These are phyloP conservation scores for Rotaria sp. DNA, from an alignment of 2,888 invertebrate genomes.

Conservation along the genomic window DNA sequence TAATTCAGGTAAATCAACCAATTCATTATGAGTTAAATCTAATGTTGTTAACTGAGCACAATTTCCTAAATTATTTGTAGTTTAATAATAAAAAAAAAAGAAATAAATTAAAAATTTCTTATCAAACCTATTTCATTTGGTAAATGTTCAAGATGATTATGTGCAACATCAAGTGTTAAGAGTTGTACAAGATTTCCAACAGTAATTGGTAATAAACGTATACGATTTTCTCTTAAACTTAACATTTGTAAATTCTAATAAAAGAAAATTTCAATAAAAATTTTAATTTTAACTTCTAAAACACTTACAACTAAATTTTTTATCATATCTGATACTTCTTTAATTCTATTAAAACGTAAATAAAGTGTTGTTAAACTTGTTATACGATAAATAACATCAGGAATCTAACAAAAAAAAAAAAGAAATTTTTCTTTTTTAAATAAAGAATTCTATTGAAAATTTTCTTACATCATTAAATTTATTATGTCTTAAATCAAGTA, in stretches of 20 bases:
- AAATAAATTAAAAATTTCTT: no score
- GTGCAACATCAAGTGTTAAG: conserved; percentile 91
- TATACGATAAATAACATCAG: conserved; percentile 86
- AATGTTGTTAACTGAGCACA: conserved; percentile 85
- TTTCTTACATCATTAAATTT: conserved; percentile 73
- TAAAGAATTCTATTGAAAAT: not conserved
- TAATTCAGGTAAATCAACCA: conserved; percentile 85
- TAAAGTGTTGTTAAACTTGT: conserved; percentile 86
- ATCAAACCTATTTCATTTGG: conserved; percentile 60
- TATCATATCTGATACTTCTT: conserved; percentile 81
- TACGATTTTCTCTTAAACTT: conserved; percentile 94
- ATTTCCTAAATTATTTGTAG: conserved; percentile 62
- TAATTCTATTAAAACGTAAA: conserved; percentile 88
- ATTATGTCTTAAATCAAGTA: conserved; percentile 92
- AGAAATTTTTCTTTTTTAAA: not conserved
- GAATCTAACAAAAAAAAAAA: conserved; percentile 62
- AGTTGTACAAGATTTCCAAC: conserved; percentile 83
- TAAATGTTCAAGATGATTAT: conserved; percentile 92
- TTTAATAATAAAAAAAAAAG: not conserved
- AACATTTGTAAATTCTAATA: conserved; percentile 81
- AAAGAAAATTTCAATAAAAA: not conserved
- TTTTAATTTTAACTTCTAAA: not conserved
- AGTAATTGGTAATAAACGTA: conserved; percentile 79
- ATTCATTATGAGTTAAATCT: conserved; percentile 95
- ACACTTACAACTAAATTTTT: conserved; percentile 38